Evolutionary conservation across 2,797 vertebrate species (phyloP), one percentile per base, ranked within the genome.

Genomic region (Coregonus sp.): DNA sequence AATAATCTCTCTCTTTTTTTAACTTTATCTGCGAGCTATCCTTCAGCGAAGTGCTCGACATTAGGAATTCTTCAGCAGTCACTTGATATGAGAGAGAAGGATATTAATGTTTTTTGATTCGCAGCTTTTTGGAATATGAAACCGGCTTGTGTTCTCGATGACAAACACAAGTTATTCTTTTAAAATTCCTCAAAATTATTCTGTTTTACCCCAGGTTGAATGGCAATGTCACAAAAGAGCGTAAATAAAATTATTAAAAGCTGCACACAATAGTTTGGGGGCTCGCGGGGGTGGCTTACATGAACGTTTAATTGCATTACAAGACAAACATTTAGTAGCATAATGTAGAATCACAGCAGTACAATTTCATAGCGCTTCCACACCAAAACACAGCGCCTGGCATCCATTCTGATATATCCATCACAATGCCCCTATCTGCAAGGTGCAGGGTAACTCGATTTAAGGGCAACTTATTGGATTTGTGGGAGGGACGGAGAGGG

Each of bases 291-390:
- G 94, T 85, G 92, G 92, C 86, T 93, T 92, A 94, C 92, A 93
- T 82, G 92, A 89, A 87, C 90, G 84, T 94, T 94, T 95, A 94
- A 95, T 95, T 94, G 94, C 94, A 95, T 95, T 95, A 95, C 93
- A 94, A 94, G 94, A 93, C 91, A 93, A 93, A 93, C 93, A 93
- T 92, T 94, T 94, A 92, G 91, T 89, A 78, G 90, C 88, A 92
- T 92, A 94, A 95, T 93, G 90, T 90, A 87, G 85, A 92, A 92
- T 93, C 91, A 92, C 91, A 91, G 91, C 94, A 61, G 92, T 86
- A 82, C 91, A 84, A 94, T 93, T 94, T 94, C 92, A 92, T 91
- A 93, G 91, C 80, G 85, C 86, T 88, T 78, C 85, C 61, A 69
- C 85, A 89, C 89, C 90, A 61, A 52, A 81, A 83, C 78, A 65